Conservation (phyloP, 2,113 vertebrate genomes). For the Crotalus helleri region DNA sequence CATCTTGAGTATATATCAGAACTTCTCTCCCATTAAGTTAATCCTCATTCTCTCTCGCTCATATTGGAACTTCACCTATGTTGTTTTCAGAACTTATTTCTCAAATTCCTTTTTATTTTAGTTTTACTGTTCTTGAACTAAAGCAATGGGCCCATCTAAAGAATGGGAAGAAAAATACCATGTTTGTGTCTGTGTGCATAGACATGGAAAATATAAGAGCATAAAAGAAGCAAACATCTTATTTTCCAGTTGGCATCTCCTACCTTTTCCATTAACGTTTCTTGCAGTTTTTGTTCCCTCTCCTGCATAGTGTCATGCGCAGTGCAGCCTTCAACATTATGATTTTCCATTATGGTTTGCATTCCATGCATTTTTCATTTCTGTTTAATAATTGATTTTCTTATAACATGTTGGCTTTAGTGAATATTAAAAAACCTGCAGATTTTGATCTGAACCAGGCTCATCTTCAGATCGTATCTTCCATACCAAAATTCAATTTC, state of each 20-base stretch:
- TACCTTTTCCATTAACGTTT: constrained; percentile 29
- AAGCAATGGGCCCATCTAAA: background rate
- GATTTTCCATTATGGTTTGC: constrained; percentile 4
- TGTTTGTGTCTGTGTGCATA: background rate
- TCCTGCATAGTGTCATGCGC: background rate
- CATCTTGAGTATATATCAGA: background rate
- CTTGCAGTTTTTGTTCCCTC: background rate
- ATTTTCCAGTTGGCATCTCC: constrained; percentile 16
- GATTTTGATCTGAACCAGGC: background rate
- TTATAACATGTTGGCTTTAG: background rate
- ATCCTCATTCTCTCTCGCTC: background rate
- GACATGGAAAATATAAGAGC: constrained; percentile 17
- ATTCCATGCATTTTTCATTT: background rate
- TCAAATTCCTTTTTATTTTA: background rate
- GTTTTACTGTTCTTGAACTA: background rate
- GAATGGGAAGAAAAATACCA: background rate
- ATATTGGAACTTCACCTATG: background rate
- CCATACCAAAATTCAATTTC: background rate
- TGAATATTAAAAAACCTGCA: background rate
- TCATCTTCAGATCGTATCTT: background rate
- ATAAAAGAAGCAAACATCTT: constrained; percentile 1
- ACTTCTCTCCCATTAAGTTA: background rate
- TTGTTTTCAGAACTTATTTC: constrained; percentile 24
- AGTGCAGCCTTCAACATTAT: background rate
- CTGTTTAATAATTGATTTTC: constrained; percentile 8